phyloP scores from a whole-genome alignment of 1,140 invertebrate species.

The Temnothorax nylanderi region DNA sequence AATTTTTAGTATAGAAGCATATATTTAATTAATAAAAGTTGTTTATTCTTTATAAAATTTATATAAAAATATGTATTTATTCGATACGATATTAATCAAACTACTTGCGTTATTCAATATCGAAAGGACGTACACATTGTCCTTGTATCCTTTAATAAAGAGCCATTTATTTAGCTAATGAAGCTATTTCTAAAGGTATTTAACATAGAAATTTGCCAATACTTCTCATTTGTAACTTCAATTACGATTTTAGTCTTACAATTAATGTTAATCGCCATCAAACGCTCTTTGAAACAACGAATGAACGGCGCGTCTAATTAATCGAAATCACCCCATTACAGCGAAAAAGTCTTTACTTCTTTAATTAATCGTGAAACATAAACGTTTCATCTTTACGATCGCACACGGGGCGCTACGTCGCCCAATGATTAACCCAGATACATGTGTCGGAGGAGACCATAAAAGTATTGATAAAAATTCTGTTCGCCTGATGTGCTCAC shows the following conservation, averaged over 20 bases:
- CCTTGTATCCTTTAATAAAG: not conserved
- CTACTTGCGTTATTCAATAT: not conserved
- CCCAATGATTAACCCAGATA: conserved; percentile 27
- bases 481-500: not conserved
- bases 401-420: not conserved
- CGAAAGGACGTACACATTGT: not conserved
- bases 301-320: not conserved
- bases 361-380: conserved; percentile 4
- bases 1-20: not conserved
- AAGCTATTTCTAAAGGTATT: conserved; percentile 3
- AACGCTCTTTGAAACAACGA: not conserved
- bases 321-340: not conserved
- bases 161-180: conserved; percentile 9
- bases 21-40: not conserved
- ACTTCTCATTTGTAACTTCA: not conserved
- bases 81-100: not conserved
- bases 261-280: not conserved
- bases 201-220: not conserved
- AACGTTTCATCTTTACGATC: not conserved
- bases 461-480: conserved; percentile 18
- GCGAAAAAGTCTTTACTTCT: not conserved
- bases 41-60: not conserved
- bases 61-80: not conserved
- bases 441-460: not conserved
- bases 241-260: not conserved